Evolutionary conservation across 2,797 vertebrate species (phyloP), one percentile per base, ranked within the genome.

Genomic region (Microchirus variegatus): DNA sequence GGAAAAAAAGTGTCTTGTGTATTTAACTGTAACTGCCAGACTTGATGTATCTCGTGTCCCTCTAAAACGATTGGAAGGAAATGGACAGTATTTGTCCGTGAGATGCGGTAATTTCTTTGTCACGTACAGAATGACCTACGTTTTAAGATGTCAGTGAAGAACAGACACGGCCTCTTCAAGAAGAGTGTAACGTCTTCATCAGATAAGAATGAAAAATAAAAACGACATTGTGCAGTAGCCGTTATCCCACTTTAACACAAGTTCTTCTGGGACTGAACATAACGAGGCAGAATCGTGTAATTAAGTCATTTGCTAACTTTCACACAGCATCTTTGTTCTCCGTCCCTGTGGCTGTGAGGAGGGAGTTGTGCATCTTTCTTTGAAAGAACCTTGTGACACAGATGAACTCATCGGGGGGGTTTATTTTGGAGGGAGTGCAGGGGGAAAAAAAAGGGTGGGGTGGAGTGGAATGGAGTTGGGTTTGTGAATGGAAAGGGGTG

Each of bases 401-500:
- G 49, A 47, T 31, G 16, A 16, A 60, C 31, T 48, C 80, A 74
- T 36, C 22, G 75, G 67, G 78, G 78, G 69, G 84, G 75, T 50
- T 59, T 79, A 70, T 74, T 76, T 77, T 72, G 41, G 59, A 70
- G 73, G 73, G 75, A 80, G 63, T 63, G 55, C 47, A n/a, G 53
- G 26, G 50, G 53, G 17, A 46, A 53, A 52, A 56, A 22, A 35
- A n/a, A n/a, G n/a, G n/a, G n/a, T n/a, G n/a, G 15, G 13, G 14
- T 8, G 15, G 70, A 40, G 55, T 54, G 48, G 49, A 69, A 72
- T 67, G 60, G 70, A 71, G 62, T 56, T 57, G 66, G 66, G 66
- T 78, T 81, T 69, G 80, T 87, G 87, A 87, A 90, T 89, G 86
- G 75, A 82, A 75, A 70, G 65, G 87, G 87, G 79, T 85, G 87